Base-by-base conservation (phyloP, 2,797 vertebrate species). In the Hyperoplus lanceolatus region DNA sequence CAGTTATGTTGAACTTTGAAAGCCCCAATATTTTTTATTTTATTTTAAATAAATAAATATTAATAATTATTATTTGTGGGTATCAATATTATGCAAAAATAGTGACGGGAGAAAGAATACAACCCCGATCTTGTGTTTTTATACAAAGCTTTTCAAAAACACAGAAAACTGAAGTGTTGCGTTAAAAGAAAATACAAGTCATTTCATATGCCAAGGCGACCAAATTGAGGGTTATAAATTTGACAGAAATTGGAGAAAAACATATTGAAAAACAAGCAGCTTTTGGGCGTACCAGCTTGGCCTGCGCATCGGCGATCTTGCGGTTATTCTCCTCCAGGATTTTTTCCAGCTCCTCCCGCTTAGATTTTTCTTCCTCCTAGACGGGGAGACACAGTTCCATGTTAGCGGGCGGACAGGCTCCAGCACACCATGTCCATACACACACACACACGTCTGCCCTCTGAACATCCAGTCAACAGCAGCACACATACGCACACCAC, bases 311-410 rank as follows among this genome's bases (percentile, higher is more conserved):
- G 21, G 98, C 97, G 82, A 99, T 99, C 97, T 99, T 99, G 96
- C 97, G 96, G 95, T 99, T 99, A 97, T 99, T 99, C 93, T 99
- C 98, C 95, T 98, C 98, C 91, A 99, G 94, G 95, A 99, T 99
- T 96, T 97, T 97, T 94, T 99, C 98, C 90, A 99, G 95, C 83
- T 99, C 98, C 95, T 98, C 98, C 93, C 98, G 97, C 94, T 99
- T 99, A 88, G 97, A 97, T 94, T 97, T 97, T 92, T 99, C 98
- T 97, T 99, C 97, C 94, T 98, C 98, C 98, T 99, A 97, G 93
- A 98, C 55, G 97, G 96, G 29, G 95, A 94, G 96, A 99, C 95
- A 98, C 90, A 95, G 92, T 90, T 91, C 78, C 79, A 97, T 96
- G 96, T 99, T 97, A 99, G 96, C 93, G 93, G 92, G 90, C 81